Evolutionary conservation across 2,113 vertebrate species (phyloP), one percentile per base, ranked within the genome.

Genomic region (Hassar affinis): DNA sequence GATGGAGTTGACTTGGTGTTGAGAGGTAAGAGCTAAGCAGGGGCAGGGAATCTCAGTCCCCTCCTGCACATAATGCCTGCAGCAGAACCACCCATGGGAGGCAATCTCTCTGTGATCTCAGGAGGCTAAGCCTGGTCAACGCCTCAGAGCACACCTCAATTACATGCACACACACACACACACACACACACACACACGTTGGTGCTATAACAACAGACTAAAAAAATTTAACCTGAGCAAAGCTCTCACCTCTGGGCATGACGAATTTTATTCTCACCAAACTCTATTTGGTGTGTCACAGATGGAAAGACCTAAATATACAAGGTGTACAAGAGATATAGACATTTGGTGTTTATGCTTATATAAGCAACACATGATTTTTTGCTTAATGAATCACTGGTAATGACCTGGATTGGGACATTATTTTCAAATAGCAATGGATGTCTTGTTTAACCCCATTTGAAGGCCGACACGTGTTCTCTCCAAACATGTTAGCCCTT

Each of bases 81-180:
- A 74, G 91, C 82, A 85, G 81, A 90, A 87, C 91, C 87, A 86
- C 91, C 90, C 79, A 12, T 85, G 85, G 86, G 83, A 85, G 51
- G 84, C 92, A 91, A 92, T 91, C 90, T 90, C 87, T 89, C 80
- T 80, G 80, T 76, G 86, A 91, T 89, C 89, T 89, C 87, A 85
- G 84, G 83, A 84, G 89, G 89, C 91, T 92, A 91, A 92, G 89
- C 88, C 87, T 85, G 83, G 83, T 84, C 77, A 78, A 88, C 84
- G 78, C 84, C 83, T 78, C 56, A 75, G 84, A 89, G 83, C 57
- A 64, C 85, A 88, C 88, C 81, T 76, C 52, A 86, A 59, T 84
- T 27, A 78, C 33, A 71, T 25, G 25, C 77, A 47, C 59, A 38
- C 52, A 83, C 79, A 77, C 68, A 82, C 66, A 77, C 76, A 71